phyloP scores from a whole-genome alignment of 2,888 invertebrate genomes.

The Andrena bicolor region DNA sequence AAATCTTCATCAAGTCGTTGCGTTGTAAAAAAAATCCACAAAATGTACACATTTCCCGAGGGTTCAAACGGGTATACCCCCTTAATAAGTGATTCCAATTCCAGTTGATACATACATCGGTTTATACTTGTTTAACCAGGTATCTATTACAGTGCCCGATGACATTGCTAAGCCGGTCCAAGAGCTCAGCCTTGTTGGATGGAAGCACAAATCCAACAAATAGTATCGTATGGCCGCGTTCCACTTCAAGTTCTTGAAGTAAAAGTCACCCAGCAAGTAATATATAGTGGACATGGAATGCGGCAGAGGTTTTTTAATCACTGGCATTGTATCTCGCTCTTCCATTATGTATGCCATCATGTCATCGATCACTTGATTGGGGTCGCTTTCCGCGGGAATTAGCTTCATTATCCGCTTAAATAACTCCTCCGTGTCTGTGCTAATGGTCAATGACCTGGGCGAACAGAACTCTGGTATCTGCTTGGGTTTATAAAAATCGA shows the following conservation, averaged over 20 bases:
- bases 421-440: slow-evolving; percentile 92
- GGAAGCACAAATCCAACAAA: slow-evolving; percentile 92
- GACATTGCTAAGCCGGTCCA: slow-evolving; percentile 97
- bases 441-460: slow-evolving; percentile 90
- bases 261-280: slow-evolving; percentile 96
- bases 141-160: slow-evolving; percentile 91
- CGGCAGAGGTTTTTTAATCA: slow-evolving; percentile 86
- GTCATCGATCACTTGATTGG: slow-evolving; percentile 87
- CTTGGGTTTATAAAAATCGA: slow-evolving; percentile 93
- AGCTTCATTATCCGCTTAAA: slow-evolving; percentile 90
- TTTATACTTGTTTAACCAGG: slow-evolving; percentile 91
- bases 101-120: slow-evolving; percentile 86
- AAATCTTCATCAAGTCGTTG: too few species aligned
- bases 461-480: slow-evolving; percentile 93
- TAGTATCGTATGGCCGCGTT: slow-evolving; percentile 92
- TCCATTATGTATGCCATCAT: slow-evolving; percentile 90
- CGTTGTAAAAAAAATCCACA: too few species aligned
- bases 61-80: too few species aligned
- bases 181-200: slow-evolving; percentile 93
- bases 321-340: slow-evolving; percentile 86
- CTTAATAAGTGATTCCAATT: slow-evolving; percentile 4
- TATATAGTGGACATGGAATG: slow-evolving; percentile 91
- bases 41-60: too few species aligned
- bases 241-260: slow-evolving; percentile 94
- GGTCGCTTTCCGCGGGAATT: slow-evolving; percentile 90